Percentiles rank a stretch among this genome's conserved stretches.
These are phyloP conservation scores for Astreopora myriophthalma DNA, from an alignment of 64 coral and sea anemone species.

Conservation along the genomic window DNA sequence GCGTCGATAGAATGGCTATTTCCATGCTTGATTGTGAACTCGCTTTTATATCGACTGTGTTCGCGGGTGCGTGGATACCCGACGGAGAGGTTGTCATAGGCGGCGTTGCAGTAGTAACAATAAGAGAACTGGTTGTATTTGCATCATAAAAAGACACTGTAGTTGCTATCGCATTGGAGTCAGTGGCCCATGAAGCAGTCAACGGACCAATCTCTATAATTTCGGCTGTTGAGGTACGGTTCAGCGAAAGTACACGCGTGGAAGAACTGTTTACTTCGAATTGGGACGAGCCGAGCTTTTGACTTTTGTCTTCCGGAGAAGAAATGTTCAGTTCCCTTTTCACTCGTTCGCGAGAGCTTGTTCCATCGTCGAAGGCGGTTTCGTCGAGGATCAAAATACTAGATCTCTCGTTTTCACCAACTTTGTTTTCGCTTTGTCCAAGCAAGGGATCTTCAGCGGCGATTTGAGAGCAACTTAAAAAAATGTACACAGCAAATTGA, in stretches of 20 bases:
- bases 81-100: neutral
- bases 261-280: neutral
- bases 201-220: neutral
- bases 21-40: neutral
- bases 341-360: neutral
- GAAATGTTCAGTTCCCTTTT: neutral
- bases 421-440: neutral
- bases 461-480: conserved; percentile 1
- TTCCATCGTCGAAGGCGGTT: neutral
- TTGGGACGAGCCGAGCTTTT: neutral
- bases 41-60: neutral
- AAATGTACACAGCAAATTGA: neutral
- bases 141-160: neutral
- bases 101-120: neutral
- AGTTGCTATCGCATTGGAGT: neutral
- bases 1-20: too few relatives aligned
- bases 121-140: neutral
- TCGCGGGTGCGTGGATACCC: neutral
- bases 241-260: neutral
- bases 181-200: neutral
- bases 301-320: neutral
- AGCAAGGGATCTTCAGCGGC: neutral
- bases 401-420: neutral
- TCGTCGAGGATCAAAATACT: neutral
- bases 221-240: neutral